Evolutionary conservation across 2,797 vertebrate genomes (phyloP), one percentile per base, ranked within the genome.

Genomic region (Periophthalmus magnuspinnatus): DNA sequence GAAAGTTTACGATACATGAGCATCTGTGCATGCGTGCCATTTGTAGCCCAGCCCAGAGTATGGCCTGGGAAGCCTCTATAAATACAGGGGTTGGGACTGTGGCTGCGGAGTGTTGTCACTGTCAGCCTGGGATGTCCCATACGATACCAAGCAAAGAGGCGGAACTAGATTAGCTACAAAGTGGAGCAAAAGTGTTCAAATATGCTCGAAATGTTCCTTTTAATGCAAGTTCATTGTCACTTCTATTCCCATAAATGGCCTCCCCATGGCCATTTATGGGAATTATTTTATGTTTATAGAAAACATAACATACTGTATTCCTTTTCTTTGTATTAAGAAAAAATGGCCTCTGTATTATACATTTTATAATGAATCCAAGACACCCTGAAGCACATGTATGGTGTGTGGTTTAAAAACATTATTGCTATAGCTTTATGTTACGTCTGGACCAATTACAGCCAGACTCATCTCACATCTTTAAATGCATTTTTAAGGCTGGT

Each of bases 1-100:
- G 65, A 1, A 33, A 64, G 24, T 74, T 77, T 70, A 78, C n/a
- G 34, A 62, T 71, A 58, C 66, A 28, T 61, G 52, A 65, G n/a
- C 62, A 47, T 60, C 38, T 69, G 33, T 50, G 66, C 65, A 54
- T 70, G 60, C 50, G 68, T n/a, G 45, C n/a, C 65, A 67, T 38
- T 68, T 38, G 21, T 73, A 79, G 68, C 67, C 80, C 71, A 68
- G 50, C 66, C 71, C 69, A 76, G 69, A 76, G 72, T 60, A 50
- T 22, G 67, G 60, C 69, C 59, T 58, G 78, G 69, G 79, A 83
- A 81, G 88, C 82, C 68, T 73, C 71, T 66, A 83, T 81, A 76
- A 88, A 79, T 68, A 33, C 54, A 6, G 69, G 69, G 77, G 85
- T 81, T 77, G 82, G 76, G 78, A 70, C 75, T 80, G 79, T 71